A percentile compares a stretch with the other conserved stretches of the same genome.
phyloP scores from a whole-genome alignment of 1,140 invertebrate species.

The Rhagoletis zephyria region DNA sequence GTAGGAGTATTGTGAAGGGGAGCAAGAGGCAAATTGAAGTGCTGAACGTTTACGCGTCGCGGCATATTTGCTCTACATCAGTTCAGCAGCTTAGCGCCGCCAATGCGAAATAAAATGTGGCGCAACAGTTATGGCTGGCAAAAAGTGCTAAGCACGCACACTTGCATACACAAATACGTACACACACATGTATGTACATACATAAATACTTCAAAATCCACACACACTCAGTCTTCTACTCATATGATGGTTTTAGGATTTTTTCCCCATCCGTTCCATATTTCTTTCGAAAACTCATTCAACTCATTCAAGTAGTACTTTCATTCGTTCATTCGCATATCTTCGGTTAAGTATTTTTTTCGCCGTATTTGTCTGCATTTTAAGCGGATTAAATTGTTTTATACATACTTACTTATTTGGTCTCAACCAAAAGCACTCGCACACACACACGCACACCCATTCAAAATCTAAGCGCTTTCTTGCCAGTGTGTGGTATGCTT shows the following conservation, averaged over 20 bases:
- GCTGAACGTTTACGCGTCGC: conserved; percentile 22
- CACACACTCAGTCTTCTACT: not conserved
- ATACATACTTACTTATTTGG: conserved; percentile 29
- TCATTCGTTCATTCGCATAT: conserved; percentile 21
- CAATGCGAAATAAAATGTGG: conserved; percentile 49
- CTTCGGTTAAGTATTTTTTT: not conserved
- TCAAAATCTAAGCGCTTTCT: no score
- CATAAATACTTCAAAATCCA: not conserved
- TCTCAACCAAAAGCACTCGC: not conserved
- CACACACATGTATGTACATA: no score
- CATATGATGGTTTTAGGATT: conserved; percentile 29
- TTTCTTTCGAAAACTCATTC: conserved; percentile 34
- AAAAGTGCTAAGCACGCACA: conserved; percentile 13
- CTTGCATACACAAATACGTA: not conserved
- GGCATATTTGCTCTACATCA: conserved; percentile 42
- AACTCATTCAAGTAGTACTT: conserved; percentile 31
- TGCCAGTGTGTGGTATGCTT: not conserved
- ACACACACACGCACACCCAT: not conserved
- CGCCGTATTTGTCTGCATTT: conserved; percentile 41
- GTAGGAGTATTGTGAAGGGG: not conserved
- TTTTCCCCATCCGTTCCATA: conserved; percentile 36
- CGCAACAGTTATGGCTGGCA: conserved; percentile 29
- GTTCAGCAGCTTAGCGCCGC: conserved; percentile 1
- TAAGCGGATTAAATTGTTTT: conserved; percentile 48
- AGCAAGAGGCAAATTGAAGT: not conserved